Conservation (phyloP, 2,113 vertebrate genomes). For the Anoura caudifer region DNA sequence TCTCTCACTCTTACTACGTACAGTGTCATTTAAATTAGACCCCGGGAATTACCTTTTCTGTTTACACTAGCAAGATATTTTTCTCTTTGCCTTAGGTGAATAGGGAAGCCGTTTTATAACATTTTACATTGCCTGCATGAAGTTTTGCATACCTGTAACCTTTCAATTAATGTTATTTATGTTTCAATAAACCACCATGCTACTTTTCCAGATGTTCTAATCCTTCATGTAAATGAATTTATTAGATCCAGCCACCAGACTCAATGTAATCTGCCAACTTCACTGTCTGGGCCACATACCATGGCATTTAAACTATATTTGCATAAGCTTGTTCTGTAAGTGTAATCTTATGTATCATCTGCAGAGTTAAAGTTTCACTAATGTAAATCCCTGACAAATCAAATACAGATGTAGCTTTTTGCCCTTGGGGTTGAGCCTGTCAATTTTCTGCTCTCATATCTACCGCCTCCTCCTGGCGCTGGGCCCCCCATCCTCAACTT, state of each 20-base stretch:
- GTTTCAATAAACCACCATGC: conserved; percentile 80
- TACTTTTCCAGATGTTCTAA: conserved; percentile 84
- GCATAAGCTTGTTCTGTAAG: conserved; percentile 82
- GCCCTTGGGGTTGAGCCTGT: conserved; percentile 77
- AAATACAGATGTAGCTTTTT: conserved; percentile 82
- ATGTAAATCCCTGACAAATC: conserved; percentile 85
- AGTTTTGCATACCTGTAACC: conserved; percentile 79
- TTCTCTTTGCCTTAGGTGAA: conserved; percentile 5
- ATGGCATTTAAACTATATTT: conserved; percentile 80
- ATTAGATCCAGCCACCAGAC: conserved; percentile 80
- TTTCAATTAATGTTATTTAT: conserved; percentile 82
- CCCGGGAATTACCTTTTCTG: conserved; percentile 36
- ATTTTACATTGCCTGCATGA: conserved; percentile 29
- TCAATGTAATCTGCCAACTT: conserved; percentile 79
- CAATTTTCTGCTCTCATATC: conserved; percentile 72
- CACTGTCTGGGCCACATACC: conserved; percentile 77
- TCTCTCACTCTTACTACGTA: conserved; percentile 18
- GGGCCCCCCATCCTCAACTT: neutral
- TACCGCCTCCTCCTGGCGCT: conserved; percentile 32
- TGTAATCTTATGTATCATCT: conserved; percentile 85
- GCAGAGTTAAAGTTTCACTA: conserved; percentile 84
- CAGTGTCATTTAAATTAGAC: conserved; percentile 37
- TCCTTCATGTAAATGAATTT: conserved; percentile 83
- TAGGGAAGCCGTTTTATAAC: conserved; percentile 36
- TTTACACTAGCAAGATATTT: conserved; percentile 45